A percentile compares a stretch with the other conserved stretches of the same genome.
These are phyloP conservation scores for Eulemur macaco DNA, from an alignment of 2,113 vertebrate genomes.

Conservation along the genomic window DNA sequence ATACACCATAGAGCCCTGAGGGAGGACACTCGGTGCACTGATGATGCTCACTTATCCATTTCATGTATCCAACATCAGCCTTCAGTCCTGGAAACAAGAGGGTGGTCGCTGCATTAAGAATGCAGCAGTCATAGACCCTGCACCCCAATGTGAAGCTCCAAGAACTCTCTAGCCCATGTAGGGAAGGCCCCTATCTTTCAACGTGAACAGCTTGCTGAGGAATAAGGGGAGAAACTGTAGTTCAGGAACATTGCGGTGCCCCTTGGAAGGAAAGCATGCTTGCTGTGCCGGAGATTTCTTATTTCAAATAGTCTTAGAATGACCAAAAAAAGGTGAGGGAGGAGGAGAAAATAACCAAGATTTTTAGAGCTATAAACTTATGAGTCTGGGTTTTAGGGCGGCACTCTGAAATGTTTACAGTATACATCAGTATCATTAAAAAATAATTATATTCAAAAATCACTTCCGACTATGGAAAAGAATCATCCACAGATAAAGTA, in stretches of 20 bases:
- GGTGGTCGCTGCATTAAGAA: not conserved
- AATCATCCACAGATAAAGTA: not conserved
- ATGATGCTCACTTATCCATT: not conserved
- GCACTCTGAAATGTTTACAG: not conserved
- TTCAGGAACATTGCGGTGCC: not conserved
- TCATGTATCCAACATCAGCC: not conserved
- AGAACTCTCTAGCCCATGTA: not conserved
- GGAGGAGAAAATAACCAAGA: not conserved
- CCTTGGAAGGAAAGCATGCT: not conserved
- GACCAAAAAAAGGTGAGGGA: not conserved
- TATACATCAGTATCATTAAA: not conserved
- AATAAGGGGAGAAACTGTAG: not conserved
- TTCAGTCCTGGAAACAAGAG: not conserved
- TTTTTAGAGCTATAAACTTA: not conserved
- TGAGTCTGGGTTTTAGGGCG: not conserved
- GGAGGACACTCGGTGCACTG: not conserved
- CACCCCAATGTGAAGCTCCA: not conserved
- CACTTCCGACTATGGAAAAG: not conserved
- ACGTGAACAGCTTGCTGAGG: not conserved
- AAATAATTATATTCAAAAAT: conserved; percentile 11
- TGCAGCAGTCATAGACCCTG: not conserved
- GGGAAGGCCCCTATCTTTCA: not conserved
- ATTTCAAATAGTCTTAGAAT: not conserved
- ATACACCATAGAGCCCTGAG: not conserved
- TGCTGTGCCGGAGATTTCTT: not conserved